phyloP scores from a whole-genome alignment of 2,888 invertebrate species.

The Trichogramma evanescens region DNA sequence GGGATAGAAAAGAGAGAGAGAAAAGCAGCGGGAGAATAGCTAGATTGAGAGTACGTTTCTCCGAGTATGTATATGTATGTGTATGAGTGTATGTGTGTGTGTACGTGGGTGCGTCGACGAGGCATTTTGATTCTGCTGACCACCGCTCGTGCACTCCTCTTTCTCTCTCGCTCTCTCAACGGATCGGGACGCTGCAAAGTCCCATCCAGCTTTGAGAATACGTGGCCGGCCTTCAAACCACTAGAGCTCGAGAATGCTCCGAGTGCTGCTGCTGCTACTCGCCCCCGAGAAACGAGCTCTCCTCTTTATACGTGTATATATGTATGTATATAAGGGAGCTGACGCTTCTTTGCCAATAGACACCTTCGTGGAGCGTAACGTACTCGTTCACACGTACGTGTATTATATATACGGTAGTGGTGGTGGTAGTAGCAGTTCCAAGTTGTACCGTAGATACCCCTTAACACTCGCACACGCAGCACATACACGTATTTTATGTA shows the following conservation, averaged over 20 bases:
- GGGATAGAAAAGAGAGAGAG: background rate
- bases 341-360: slow-evolving; percentile 14
- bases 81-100: slow-evolving; percentile 36
- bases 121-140: slow-evolving; percentile 47
- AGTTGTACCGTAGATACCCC: too few relatives aligned
- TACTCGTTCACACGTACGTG: too few relatives aligned
- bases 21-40: background rate
- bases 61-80: slow-evolving; percentile 17
- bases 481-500: too few relatives aligned
- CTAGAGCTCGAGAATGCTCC: slow-evolving; percentile 14
- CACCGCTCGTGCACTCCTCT: slow-evolving; percentile 29
- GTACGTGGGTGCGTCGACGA: slow-evolving; percentile 30
- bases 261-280: background rate
- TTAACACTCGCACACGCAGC: too few relatives aligned
- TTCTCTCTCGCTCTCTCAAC: slow-evolving; percentile 19
- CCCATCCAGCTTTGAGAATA: slow-evolving; percentile 23
- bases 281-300: too few relatives aligned
- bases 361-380: slow-evolving; percentile 6
- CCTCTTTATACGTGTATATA: too few relatives aligned
- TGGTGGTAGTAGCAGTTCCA: too few relatives aligned
- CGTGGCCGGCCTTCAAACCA: slow-evolving; percentile 43
- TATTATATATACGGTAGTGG: too few relatives aligned
- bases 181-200: background rate
- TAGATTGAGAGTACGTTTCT: slow-evolving; percentile 17
- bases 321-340: too few relatives aligned